Evolutionary conservation across 2,797 vertebrate species (phyloP).

Genomic region (Synanceia verrucosa): DNA sequence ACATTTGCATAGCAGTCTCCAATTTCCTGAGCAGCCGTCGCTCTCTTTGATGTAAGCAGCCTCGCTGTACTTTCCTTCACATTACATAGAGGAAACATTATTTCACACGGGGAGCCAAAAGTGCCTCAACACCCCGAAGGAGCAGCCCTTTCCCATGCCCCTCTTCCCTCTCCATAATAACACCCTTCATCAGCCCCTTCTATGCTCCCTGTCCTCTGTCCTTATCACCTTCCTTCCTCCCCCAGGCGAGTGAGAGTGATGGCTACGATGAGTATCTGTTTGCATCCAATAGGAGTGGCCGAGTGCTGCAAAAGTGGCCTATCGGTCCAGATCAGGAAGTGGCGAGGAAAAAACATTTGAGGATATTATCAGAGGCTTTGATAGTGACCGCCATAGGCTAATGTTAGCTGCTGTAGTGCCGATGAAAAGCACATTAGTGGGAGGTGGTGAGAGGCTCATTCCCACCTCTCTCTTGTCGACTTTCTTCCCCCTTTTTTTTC

Average conservation of each 20-base stretch:
- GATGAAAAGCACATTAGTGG: constrained; percentile 42
- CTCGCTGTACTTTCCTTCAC: constrained; percentile 53
- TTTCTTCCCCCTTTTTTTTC: constrained; percentile 1
- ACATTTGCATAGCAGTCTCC: constrained; percentile 45
- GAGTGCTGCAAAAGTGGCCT: constrained; percentile 30
- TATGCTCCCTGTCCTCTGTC: constrained; percentile 38
- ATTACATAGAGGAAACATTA: constrained; percentile 64
- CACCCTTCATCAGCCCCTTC: constrained; percentile 65
- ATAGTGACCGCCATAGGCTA: constrained; percentile 39
- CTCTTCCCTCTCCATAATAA: constrained; percentile 57
- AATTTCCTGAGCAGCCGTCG: constrained; percentile 52
- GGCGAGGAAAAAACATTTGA: constrained; percentile 50
- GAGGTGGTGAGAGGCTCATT: constrained; percentile 38
- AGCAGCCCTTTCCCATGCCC: constrained; percentile 71
- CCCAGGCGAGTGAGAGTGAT: constrained; percentile 63
- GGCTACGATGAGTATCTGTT: constrained; percentile 57
- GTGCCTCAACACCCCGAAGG: constrained; percentile 49
- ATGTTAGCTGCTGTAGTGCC: constrained; percentile 23
- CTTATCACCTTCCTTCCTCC: constrained; percentile 81
- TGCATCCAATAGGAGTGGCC: constrained; percentile 46
- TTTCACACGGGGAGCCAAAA: constrained; percentile 58
- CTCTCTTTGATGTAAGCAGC: constrained; percentile 67
- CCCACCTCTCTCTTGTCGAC: constrained; percentile 28
- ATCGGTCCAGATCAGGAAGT: constrained; percentile 54
- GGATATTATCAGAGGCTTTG: constrained; percentile 59